A percentile compares a stretch with the other conserved stretches of the same genome.
phyloP scores from a whole-genome alignment of 2,113 vertebrate genomes.

The Eolophus roseicapilla region DNA sequence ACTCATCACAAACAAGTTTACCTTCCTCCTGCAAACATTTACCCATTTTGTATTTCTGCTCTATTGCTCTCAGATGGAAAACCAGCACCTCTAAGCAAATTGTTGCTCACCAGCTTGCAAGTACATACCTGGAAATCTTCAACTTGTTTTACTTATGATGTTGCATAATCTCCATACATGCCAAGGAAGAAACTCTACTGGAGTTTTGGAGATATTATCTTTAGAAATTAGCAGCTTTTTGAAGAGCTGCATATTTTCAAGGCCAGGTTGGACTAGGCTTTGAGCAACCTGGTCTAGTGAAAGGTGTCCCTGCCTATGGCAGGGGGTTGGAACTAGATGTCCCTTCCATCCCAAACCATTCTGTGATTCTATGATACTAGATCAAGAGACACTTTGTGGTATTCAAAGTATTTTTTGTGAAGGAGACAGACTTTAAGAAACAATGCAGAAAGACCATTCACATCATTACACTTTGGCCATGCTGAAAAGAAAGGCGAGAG shows the following conservation, averaged over 20 bases:
- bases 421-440: not conserved
- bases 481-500: not conserved
- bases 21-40: conserved; percentile 19
- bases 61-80: not conserved
- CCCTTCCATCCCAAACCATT: not conserved
- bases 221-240: not conserved
- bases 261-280: not conserved
- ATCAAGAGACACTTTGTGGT: not conserved
- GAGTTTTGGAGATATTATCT: not conserved
- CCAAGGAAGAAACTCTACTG: not conserved
- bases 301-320: not conserved
- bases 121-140: not conserved
- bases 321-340: not conserved
- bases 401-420: not conserved
- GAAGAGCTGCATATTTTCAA: not conserved
- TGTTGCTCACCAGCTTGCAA: not conserved
- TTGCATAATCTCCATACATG: rapidly evolving
- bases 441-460: not conserved
- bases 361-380: not conserved
- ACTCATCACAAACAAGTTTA: not conserved
- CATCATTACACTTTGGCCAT: not conserved
- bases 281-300: not conserved
- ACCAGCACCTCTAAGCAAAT: not conserved
- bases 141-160: not conserved
- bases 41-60: not conserved